Conservation (phyloP, 1,140 invertebrate genomes). For the Sinella curviseta region DNA sequence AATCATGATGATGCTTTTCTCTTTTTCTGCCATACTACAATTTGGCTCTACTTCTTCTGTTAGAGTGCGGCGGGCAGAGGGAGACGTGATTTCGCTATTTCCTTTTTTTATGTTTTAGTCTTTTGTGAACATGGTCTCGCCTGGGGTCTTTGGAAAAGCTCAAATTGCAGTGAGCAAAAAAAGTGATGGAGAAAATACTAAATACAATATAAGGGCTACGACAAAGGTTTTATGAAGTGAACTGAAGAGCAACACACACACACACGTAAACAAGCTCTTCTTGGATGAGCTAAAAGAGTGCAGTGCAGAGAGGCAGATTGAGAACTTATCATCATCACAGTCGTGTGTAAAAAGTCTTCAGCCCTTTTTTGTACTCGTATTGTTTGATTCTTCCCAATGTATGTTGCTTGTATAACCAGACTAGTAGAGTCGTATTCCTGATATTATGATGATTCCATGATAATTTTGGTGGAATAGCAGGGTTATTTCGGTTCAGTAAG, state of each 20-base stretch:
- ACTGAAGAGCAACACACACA: not conserved
- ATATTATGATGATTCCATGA: not conserved
- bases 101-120: not conserved
- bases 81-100: not conserved
- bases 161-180: not conserved
- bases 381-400: not conserved
- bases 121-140: conserved; percentile 3
- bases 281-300: not conserved
- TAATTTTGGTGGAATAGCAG: not conserved
- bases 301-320: not conserved
- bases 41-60: too few relatives aligned
- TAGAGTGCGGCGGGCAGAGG: not conserved
- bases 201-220: not conserved
- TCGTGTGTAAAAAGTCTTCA: not conserved
- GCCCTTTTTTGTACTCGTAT: not conserved
- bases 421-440: not conserved
- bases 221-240: conserved; percentile 7
- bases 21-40: not conserved
- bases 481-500: conserved; percentile 8
- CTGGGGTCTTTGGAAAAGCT: not conserved
- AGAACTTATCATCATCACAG: not conserved
- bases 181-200: not conserved
- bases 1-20: not conserved
- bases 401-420: not conserved
- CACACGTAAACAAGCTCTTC: not conserved